Percentiles rank a stretch among this genome's conserved stretches.
Evolutionary conservation across 1,140 invertebrate species (phyloP).

Genomic region (Potamilus streckersoni): DNA sequence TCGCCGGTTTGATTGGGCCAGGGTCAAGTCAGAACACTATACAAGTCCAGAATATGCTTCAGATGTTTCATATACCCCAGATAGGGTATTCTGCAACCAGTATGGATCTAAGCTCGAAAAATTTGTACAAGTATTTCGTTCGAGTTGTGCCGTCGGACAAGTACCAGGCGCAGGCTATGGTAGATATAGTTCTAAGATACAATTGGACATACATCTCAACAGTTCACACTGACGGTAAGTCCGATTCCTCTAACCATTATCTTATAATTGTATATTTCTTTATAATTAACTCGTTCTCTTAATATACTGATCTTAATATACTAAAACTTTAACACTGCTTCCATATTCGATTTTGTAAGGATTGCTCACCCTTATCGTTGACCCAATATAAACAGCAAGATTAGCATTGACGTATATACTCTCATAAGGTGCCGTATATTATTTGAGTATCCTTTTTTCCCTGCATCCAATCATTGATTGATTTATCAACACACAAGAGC

Average conservation of each 20-base stretch:
- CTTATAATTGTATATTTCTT: no score
- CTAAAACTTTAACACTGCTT: no score
- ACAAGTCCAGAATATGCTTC: constrained; percentile 85
- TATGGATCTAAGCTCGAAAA: constrained; percentile 82
- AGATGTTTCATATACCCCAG: constrained; percentile 84
- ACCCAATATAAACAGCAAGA: no score
- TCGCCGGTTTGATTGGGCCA: constrained; percentile 80
- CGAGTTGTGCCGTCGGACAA: constrained; percentile 86
- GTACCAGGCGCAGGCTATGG: constrained; percentile 82
- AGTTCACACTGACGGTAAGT: constrained; percentile 83
- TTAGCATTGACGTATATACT: no score
- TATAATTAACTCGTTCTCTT: no score
- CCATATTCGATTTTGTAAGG: no score
- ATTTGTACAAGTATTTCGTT: constrained; percentile 82
- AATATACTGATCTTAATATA: no score
- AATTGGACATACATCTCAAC: constrained; percentile 89
- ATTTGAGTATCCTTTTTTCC: no score
- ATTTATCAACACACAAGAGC: no score
- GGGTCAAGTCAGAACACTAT: constrained; percentile 78
- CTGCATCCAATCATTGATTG: no score
- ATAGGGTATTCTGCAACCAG: constrained; percentile 87
- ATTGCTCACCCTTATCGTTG: no score
- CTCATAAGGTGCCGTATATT: no score
- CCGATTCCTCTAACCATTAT: not conserved
- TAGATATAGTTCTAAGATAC: constrained; percentile 78